Percentiles rank a stretch among this genome's conserved stretches.
These are phyloP conservation scores for Tenodera sinensis DNA, from an alignment of 2,888 invertebrate species.

Conservation along the genomic window DNA sequence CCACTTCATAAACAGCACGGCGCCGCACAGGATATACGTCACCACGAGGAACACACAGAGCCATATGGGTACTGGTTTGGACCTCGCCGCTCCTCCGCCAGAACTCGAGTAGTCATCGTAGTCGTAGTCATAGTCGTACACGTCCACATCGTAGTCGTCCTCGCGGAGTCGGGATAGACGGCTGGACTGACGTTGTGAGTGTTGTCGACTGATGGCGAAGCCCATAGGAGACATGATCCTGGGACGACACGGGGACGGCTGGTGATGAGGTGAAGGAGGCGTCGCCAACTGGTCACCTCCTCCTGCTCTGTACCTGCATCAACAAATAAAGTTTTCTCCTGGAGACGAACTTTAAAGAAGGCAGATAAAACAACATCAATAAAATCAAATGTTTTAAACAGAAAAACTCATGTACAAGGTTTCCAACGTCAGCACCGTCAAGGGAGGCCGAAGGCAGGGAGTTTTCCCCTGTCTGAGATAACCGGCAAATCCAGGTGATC, in stretches of 20 bases:
- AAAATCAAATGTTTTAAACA: too few species aligned
- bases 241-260: constrained; percentile 41
- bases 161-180: not conserved
- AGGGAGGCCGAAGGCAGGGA: too few species aligned
- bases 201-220: constrained; percentile 57
- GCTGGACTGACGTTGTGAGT: constrained; percentile 1
- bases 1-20: constrained; percentile 80
- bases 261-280: constrained; percentile 39
- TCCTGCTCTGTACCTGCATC: not conserved
- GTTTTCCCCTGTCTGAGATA: too few species aligned
- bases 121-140: constrained; percentile 32
- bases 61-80: constrained; percentile 82
- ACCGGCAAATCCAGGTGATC: too few species aligned
- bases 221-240: constrained; percentile 67
- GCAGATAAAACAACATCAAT: too few species aligned
- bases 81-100: constrained; percentile 49
- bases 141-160: constrained; percentile 20
- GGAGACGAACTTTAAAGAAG: too few species aligned
- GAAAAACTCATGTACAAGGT: too few species aligned
- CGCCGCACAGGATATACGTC: constrained; percentile 85
- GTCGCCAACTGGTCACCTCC: not conserved
- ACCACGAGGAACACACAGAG: constrained; percentile 83
- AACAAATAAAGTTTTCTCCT: not conserved
- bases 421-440: too few species aligned
- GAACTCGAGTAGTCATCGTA: constrained; percentile 34